phyloP scores from a whole-genome alignment of 2,797 vertebrate species.

The Semaprochilodus insignis region DNA sequence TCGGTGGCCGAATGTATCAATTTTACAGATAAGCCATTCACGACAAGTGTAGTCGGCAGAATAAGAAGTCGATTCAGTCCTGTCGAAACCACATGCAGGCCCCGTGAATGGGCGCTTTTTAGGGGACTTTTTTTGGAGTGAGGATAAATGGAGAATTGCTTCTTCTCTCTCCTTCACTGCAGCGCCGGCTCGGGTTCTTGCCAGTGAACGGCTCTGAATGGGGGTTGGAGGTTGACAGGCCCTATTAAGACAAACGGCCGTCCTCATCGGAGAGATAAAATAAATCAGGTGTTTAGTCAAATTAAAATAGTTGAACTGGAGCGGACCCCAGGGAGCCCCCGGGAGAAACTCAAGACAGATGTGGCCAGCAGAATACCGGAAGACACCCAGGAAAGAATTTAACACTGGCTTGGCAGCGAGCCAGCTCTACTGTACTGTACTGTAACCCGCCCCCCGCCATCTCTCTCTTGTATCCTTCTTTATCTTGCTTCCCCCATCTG shows the following conservation, averaged over 20 bases:
- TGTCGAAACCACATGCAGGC: slow-evolving; percentile 89
- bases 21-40: slow-evolving; percentile 99
- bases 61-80: slow-evolving; percentile 97
- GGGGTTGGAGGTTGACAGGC: slow-evolving; percentile 96
- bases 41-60: slow-evolving; percentile 93
- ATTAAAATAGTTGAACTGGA: slow-evolving; percentile 99
- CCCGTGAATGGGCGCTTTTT: slow-evolving; percentile 95
- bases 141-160: slow-evolving; percentile 94
- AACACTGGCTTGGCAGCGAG: slow-evolving; percentile 74
- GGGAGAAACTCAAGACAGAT: slow-evolving; percentile 98
- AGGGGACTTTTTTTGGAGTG: slow-evolving; percentile 79
- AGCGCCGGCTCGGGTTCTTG: slow-evolving; percentile 76
- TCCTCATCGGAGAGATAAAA: slow-evolving; percentile 99
- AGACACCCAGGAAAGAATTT: slow-evolving; percentile 89
- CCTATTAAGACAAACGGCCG: slow-evolving; percentile 99
- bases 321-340: slow-evolving; percentile 93
- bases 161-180: slow-evolving; percentile 88
- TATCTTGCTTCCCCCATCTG: slow-evolving; percentile 46
- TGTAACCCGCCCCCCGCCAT: slow-evolving; percentile 63
- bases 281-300: slow-evolving; percentile 99
- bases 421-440: slow-evolving; percentile 70
- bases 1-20: slow-evolving; percentile 92
- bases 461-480: slow-evolving; percentile 29
- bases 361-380: slow-evolving; percentile 91
- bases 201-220: slow-evolving; percentile 97